Percentiles rank a stretch among this genome's conserved stretches.
These are phyloP conservation scores for Theretra japonica DNA, from an alignment of 2,888 invertebrate species.

Conservation along the genomic window DNA sequence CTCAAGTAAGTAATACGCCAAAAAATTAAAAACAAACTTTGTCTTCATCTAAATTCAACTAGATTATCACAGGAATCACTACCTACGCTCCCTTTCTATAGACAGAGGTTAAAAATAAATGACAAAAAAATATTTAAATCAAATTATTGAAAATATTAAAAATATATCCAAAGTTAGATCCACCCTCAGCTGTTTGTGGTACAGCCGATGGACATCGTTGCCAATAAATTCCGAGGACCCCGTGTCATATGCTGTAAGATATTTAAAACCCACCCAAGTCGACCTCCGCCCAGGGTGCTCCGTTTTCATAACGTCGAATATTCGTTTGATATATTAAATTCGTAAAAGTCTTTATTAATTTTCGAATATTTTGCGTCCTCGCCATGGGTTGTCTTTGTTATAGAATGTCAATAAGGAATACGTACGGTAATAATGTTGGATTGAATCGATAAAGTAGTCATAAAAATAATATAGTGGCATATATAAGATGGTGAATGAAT, in stretches of 20 bases:
- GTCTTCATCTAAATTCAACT: too few species aligned
- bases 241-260: slow-evolving; percentile 11
- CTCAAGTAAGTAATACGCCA: too few species aligned
- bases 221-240: background rate
- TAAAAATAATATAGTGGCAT: too few species aligned
- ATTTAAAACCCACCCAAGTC: slow-evolving; percentile 20
- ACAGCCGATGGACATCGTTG: background rate
- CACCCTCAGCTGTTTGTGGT: background rate
- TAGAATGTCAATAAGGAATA: background rate
- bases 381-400: background rate
- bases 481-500: too few species aligned
- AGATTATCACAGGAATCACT: too few species aligned
- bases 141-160: too few species aligned
- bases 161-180: too few species aligned
- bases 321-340: slow-evolving; percentile 77
- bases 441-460: background rate
- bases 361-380: slow-evolving; percentile 53
- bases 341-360: slow-evolving; percentile 59
- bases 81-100: too few species aligned
- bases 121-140: too few species aligned
- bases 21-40: too few species aligned
- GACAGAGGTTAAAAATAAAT: too few species aligned
- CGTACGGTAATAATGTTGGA: background rate
- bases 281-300: slow-evolving; percentile 1
- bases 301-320: slow-evolving; percentile 71